Base-by-base conservation (phyloP, 2,888 invertebrate genomes). In the Saturnia japonica region DNA sequence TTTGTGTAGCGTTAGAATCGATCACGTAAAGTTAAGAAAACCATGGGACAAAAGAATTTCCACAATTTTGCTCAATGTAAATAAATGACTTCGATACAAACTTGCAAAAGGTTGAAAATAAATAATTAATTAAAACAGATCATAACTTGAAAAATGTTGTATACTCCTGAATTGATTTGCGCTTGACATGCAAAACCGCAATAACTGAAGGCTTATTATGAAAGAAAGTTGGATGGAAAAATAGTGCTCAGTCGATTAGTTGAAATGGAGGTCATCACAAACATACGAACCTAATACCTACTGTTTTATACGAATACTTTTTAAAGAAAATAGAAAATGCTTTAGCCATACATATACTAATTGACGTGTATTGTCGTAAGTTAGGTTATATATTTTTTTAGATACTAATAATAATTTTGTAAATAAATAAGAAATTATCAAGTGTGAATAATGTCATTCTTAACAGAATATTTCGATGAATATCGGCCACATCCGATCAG, bases 381-480 rank as follows among this genome's bases (percentile, higher is more conserved):
- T 60, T 60, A 28, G 25, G 28, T 19, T 40, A 14, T 34, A 62
- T 19, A n/a, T 6, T 64, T 40, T 64, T 64, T 40, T 12, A 8
- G 19, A 40, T 19, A 19, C 9, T 60, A 14, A 25, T 57, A 28
- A 14, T 28, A 0, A 28, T 64, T 64, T 70, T 54, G 54, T 54
- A 28, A 66, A 8, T 40, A 69, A 72, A 72, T 47, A 66, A 8
- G 22, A 69, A 72, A 72, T 60, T 72, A 47, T 45, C 43, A 42
- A 72, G 73, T 72, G 74, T 74, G 68, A 71, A 85, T 74, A 72
- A 93, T 94, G 93, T 94, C 93, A 70, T 94, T 92, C 72, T 74
- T 93, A 78, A 93, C 93, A n/a, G 93, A 94, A 84, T 93, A 93
- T 82, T 93, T 91, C 75, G 93, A 94, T 75, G 92, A 93, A 74